Evolutionary conservation across 2,797 vertebrate species (phyloP), one percentile per base, ranked within the genome.

Genomic region (Siniperca undulata): DNA sequence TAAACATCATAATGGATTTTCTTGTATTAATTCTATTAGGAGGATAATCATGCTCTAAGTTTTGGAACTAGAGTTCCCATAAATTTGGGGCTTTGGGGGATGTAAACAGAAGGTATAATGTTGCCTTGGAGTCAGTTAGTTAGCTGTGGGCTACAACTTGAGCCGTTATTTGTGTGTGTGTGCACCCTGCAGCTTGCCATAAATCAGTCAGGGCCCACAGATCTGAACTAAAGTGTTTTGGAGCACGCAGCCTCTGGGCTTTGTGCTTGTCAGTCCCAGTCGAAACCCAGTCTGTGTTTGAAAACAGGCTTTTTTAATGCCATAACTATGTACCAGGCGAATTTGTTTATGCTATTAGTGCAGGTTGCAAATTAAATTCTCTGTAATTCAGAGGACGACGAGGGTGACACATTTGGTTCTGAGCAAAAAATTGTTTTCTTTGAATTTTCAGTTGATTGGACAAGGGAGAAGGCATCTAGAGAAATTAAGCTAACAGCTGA

Each of bases 201-300:
- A 89, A 90, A 92, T 91, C 87, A 91, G 89, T 80, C 77, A 84
- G 64, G 74, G 83, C 65, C 81, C 74, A 61, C 58, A 85, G 80
- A 89, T 91, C 74, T 88, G 69, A 88, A 84, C 88, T 89, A 81
- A 90, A 86, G 83, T 85, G 84, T 83, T 91, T 83, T 88, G 80
- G 79, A 93, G 78, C 78, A 76, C 17, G 48, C 80, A 84, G 78
- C 66, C 83, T 87, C 9, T 58, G 71, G 77, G 82, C 71, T 88
- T 84, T 84, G 80, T 70, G 87, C 10, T 82, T 76, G 65, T 83
- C 52, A 70, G 68, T 85, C 75, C 69, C 62, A 71, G 59, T 77
- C 20, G 12, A 85, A 83, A 71, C 22, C 38, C 53, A 0, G 14
- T 61, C 38, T 65, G 70, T 64, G 62, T 81, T 77, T 72, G 62